phyloP scores from a whole-genome alignment of 1,140 invertebrate species.

The Glossosoma conforme region DNA sequence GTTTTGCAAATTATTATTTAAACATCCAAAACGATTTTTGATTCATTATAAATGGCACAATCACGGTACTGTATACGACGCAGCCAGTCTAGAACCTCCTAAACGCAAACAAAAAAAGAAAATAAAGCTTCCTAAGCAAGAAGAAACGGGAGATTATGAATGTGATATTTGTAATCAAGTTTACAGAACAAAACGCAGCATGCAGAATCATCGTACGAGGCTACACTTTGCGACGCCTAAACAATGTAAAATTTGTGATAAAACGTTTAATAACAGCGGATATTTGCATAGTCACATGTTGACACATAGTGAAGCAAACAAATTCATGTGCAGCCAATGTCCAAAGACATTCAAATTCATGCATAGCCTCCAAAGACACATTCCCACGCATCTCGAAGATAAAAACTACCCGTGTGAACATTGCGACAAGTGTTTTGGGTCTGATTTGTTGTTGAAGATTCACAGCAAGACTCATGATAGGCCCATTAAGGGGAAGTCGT shows the following conservation, averaged over 20 bases:
- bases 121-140: conserved; percentile 33
- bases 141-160: conserved; percentile 27
- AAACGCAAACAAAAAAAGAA: conserved; percentile 33
- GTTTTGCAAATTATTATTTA: conserved; percentile 37
- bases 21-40: conserved; percentile 41
- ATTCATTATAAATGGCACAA: conserved; percentile 44
- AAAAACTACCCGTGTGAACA: conserved; percentile 53
- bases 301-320: conserved; percentile 33
- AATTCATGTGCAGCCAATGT: conserved; percentile 38
- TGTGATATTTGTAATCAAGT: conserved; percentile 20
- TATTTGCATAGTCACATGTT: conserved; percentile 34
- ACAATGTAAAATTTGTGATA: conserved; percentile 37
- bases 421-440: conserved; percentile 58
- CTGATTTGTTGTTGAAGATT: conserved; percentile 54
- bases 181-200: conserved; percentile 36
- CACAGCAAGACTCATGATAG: conserved; percentile 54
- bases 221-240: conserved; percentile 16
- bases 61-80: conserved; percentile 37
- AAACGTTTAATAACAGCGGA: conserved; percentile 31
- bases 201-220: conserved; percentile 12
- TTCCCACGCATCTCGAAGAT: conserved; percentile 50
- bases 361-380: conserved; percentile 47
- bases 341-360: conserved; percentile 41
- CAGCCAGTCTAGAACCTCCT: conserved; percentile 34
- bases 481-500: conserved; percentile 35